Evolutionary conservation across 2,113 vertebrate species (phyloP).

Genomic region (Alethe diademata): DNA sequence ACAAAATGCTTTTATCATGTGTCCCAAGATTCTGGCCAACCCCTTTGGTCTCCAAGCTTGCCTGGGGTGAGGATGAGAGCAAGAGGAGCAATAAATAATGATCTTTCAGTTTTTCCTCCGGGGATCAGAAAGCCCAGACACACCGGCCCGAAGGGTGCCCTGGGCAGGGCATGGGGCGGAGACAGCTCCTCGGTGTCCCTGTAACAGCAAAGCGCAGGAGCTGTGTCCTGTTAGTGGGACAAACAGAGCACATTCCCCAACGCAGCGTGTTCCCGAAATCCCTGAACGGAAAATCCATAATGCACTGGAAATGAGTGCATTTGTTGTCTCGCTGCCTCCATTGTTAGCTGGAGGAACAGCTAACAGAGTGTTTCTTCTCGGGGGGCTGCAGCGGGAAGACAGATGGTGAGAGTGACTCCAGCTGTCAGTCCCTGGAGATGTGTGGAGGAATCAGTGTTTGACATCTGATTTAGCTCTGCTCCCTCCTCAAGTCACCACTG

Average conservation of each 20-base stretch:
- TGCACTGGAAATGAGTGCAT: not conserved
- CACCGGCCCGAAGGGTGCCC: not conserved
- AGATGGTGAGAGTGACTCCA: constrained; percentile 29
- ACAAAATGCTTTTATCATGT: not conserved
- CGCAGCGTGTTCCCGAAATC: accelerated
- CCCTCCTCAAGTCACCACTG: not conserved
- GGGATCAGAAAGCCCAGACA: not conserved
- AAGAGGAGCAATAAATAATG: accelerated
- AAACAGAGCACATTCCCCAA: not conserved
- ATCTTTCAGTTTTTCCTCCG: accelerated
- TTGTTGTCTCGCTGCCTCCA: not conserved
- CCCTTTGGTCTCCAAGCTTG: not conserved
- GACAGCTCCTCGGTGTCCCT: accelerated
- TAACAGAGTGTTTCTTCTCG: not conserved
- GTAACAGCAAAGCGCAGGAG: not conserved
- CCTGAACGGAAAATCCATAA: constrained; percentile 22
- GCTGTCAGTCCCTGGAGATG: constrained; percentile 14
- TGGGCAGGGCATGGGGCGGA: not conserved
- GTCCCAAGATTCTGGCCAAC: not conserved
- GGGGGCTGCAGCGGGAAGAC: not conserved
- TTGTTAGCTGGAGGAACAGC: not conserved
- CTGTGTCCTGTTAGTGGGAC: accelerated
- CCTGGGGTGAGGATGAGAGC: not conserved
- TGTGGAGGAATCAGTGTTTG: constrained; percentile 5
- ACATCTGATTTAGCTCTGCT: constrained; percentile 33